A percentile compares a stretch with the other conserved stretches of the same genome.
Conservation (phyloP, 2,113 vertebrate species). For the Cinclus cinclus region DNA sequence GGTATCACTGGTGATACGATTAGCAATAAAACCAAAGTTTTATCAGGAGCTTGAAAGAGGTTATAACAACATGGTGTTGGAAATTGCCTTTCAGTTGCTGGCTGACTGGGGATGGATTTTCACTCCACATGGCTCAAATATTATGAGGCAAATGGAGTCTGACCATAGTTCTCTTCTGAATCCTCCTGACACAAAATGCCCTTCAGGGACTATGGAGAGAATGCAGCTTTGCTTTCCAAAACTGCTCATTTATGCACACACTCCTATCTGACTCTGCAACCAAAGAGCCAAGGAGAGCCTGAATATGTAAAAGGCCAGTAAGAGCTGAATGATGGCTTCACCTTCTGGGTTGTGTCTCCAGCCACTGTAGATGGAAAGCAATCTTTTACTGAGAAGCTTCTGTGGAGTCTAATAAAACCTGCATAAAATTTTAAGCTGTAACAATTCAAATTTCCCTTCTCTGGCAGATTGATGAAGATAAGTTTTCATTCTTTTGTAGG, state of each 20-base stretch:
- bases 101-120: background rate
- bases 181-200: background rate
- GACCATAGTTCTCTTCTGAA: background rate
- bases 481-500: background rate
- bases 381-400: constrained; percentile 31
- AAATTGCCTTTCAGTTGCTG: background rate
- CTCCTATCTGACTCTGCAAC: background rate
- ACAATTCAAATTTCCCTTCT: background rate
- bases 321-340: constrained; percentile 1
- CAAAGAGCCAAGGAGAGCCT: background rate
- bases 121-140: background rate
- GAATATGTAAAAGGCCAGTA: background rate
- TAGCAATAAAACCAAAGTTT: background rate
- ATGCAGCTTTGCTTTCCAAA: background rate
- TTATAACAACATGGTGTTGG: background rate
- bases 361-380: background rate
- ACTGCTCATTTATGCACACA: background rate
- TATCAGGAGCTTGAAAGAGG: background rate
- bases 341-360: background rate
- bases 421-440: constrained; percentile 50
- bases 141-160: background rate
- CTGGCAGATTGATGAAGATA: constrained; percentile 17
- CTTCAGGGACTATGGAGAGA: background rate
- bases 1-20: background rate
- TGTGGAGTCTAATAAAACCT: constrained; percentile 20